A percentile compares a stretch with the other conserved stretches of the same genome.
These are phyloP conservation scores for Trissolcus brochymenae DNA, from an alignment of 2,888 invertebrate species.

Conservation along the genomic window DNA sequence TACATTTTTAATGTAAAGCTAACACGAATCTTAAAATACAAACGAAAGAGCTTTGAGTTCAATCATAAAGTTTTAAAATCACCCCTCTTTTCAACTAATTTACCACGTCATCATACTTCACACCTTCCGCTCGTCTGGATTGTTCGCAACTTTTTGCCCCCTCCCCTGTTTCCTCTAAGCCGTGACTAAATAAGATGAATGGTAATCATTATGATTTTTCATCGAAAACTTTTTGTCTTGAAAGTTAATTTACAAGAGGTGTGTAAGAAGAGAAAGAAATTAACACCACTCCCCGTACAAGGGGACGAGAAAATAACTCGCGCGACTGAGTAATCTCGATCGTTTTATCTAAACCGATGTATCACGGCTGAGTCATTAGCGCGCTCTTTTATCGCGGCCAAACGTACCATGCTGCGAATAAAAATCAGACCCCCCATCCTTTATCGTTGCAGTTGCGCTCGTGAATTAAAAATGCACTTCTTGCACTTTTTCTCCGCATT, in stretches of 20 bases:
- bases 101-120: constrained; percentile 3
- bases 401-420: constrained; percentile 3
- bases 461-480: no score
- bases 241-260: not conserved
- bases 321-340: constrained; percentile 24
- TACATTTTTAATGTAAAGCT: no score
- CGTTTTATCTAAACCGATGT: constrained; percentile 13
- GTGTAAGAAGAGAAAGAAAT: no score
- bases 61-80: no score
- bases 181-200: constrained; percentile 27
- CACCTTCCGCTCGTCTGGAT: constrained; percentile 13
- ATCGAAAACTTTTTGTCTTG: not conserved
- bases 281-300: no score
- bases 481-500: no score
- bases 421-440: no score
- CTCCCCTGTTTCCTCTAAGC: constrained; percentile 13
- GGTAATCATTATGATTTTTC: constrained; percentile 15
- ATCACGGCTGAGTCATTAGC: constrained; percentile 15
- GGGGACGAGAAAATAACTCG: constrained; percentile 10
- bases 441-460: no score
- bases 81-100: no score
- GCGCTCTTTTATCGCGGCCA: constrained; percentile 14
- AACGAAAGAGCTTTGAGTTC: no score
- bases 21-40: no score
- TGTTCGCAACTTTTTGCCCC: constrained; percentile 26